A percentile compares a stretch with the other conserved stretches of the same genome.
Conservation (phyloP, 2,888 invertebrate genomes). For the Cerastoderma edule region DNA sequence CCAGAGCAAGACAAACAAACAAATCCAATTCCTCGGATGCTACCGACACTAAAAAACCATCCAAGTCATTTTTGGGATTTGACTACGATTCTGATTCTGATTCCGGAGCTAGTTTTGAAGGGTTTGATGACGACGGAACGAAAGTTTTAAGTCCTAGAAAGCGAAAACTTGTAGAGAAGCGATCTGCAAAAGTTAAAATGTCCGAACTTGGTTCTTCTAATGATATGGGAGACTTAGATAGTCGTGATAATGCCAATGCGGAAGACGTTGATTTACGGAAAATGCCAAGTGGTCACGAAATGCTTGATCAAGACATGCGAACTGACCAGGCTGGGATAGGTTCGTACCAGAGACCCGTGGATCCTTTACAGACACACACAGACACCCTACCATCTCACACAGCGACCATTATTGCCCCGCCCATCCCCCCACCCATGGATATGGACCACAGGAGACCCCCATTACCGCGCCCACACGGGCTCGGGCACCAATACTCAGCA, state of each 20-base stretch:
- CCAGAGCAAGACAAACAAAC: background rate
- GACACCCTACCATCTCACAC: conserved; percentile 15
- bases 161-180: conserved; percentile 40
- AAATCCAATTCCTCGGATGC: background rate
- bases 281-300: conserved; percentile 6
- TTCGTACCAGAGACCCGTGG: conserved; percentile 21
- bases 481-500: conserved; percentile 43
- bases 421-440: conserved; percentile 47
- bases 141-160: conserved; percentile 59
- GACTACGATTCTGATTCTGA: conserved; percentile 68
- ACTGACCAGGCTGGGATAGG: conserved; percentile 29
- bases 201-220: background rate
- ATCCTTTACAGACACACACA: conserved; percentile 3
- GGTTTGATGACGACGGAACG: conserved; percentile 60
- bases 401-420: conserved; percentile 34
- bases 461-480: conserved; percentile 37
- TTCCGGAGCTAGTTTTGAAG: conserved; percentile 62
- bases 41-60: conserved; percentile 30
- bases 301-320: conserved; percentile 2
- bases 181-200: too few species aligned
- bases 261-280: conserved; percentile 39
- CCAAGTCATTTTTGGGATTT: conserved; percentile 64
- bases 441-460: conserved; percentile 58
- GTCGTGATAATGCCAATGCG: background rate
- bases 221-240: conserved; percentile 17